Evolutionary conservation across 2,113 vertebrate genomes (phyloP).

Genomic region (Oreochromis niloticus): DNA sequence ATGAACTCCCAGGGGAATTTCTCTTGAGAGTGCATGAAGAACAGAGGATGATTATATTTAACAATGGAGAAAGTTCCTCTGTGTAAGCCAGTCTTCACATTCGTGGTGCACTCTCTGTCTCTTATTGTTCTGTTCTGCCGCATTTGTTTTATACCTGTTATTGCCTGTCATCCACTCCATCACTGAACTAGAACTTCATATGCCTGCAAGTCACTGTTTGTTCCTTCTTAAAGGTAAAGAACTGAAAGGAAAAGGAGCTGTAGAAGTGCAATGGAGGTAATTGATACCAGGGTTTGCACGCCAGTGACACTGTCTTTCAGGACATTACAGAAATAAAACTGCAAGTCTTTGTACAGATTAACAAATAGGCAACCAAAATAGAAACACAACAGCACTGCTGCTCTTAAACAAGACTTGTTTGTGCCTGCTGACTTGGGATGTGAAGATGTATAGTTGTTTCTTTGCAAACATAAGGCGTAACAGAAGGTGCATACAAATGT

Average conservation of each 20-base stretch:
- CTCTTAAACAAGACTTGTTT: conserved; percentile 22
- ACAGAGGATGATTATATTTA: conserved; percentile 73
- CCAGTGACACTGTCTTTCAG: conserved; percentile 41
- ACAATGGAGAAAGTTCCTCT: conserved; percentile 57
- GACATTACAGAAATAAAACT: conserved; percentile 57
- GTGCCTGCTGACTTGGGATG: conserved; percentile 2
- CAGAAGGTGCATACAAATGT: background rate
- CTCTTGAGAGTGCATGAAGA: conserved; percentile 43
- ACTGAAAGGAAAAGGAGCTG: conserved; percentile 20
- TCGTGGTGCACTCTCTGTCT: conserved; percentile 5
- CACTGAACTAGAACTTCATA: conserved; percentile 56
- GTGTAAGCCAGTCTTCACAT: conserved; percentile 24
- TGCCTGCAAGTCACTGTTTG: conserved; percentile 54
- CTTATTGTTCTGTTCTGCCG: conserved; percentile 39
- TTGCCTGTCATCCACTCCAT: conserved; percentile 55
- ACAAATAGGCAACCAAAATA: conserved; percentile 42
- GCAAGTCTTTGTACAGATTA: conserved; percentile 37
- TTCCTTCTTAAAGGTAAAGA: conserved; percentile 40
- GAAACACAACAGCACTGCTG: background rate
- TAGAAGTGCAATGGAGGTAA: conserved; percentile 55
- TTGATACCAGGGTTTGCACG: conserved; percentile 62
- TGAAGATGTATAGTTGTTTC: background rate
- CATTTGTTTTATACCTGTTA: conserved; percentile 59
- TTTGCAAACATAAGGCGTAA: conserved; percentile 4
- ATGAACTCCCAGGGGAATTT: conserved; percentile 56